Evolutionary conservation across 2,113 vertebrate genomes (phyloP).

Genomic region (Scatophagus argus): DNA sequence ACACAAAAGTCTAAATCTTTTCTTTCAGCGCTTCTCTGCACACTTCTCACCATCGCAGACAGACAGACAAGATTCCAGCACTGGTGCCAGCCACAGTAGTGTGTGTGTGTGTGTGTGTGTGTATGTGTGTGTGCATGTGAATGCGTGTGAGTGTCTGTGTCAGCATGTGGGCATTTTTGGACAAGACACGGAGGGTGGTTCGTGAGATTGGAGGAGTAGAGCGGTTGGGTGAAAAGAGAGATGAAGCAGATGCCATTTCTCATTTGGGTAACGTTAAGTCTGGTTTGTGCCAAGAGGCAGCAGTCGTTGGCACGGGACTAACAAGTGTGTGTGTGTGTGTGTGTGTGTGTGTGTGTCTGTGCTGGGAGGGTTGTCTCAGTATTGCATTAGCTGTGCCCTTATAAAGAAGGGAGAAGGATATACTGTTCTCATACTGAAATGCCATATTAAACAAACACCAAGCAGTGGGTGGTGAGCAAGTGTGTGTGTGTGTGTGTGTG

Average conservation of each 20-base stretch:
- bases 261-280: slow-evolving; percentile 32
- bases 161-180: slow-evolving; percentile 38
- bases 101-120: slow-evolving; percentile 5
- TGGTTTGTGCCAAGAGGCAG: slow-evolving; percentile 44
- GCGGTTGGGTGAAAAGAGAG: slow-evolving; percentile 56
- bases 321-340: slow-evolving; percentile 33
- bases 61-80: slow-evolving; percentile 58
- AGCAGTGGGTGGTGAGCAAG: slow-evolving; percentile 62
- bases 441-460: slow-evolving; percentile 78
- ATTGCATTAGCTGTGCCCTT: slow-evolving; percentile 67
- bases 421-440: slow-evolving; percentile 73
- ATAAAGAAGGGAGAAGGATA: slow-evolving; percentile 75
- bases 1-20: slow-evolving; percentile 67
- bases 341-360: slow-evolving; percentile 32
- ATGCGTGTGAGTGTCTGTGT: slow-evolving; percentile 31
- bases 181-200: slow-evolving; percentile 29
- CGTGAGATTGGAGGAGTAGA: slow-evolving; percentile 26
- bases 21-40: slow-evolving; percentile 58
- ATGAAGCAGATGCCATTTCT: slow-evolving; percentile 69
- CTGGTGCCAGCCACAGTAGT: slow-evolving; percentile 52
- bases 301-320: slow-evolving; percentile 42
- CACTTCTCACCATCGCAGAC: slow-evolving; percentile 40
- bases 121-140: not conserved
- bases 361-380: slow-evolving; percentile 26
- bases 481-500: slow-evolving; percentile 28